Evolutionary conservation across 2,797 vertebrate genomes (phyloP).

Genomic region (Chloroceryle amazona): DNA sequence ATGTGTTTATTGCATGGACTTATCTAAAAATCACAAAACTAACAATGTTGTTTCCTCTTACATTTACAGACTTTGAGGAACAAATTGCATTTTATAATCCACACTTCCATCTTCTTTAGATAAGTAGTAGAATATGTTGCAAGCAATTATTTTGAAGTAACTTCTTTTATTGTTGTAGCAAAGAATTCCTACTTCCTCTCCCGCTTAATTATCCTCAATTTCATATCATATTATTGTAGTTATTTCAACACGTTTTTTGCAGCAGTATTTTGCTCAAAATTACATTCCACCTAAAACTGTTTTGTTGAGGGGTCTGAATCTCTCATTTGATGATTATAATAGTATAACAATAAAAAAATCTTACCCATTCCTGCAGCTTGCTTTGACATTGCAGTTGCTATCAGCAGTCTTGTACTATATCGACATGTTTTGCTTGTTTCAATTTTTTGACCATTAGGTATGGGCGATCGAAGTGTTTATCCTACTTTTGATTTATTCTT

Average conservation of each 20-base stretch:
- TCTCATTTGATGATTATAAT: neutral
- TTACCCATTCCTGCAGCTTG: neutral
- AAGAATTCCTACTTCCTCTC: neutral
- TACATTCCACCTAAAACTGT: neutral
- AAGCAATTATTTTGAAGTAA: neutral
- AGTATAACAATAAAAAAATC: neutral
- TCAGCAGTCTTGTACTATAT: neutral
- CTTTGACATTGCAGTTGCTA: neutral
- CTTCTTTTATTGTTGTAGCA: neutral
- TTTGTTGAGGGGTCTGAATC: neutral
- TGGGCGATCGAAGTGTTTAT: neutral
- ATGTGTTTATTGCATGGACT: neutral
- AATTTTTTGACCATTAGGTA: neutral
- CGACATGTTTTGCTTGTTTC: neutral
- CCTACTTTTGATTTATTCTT: neutral
- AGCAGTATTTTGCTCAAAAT: neutral
- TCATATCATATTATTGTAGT: neutral
- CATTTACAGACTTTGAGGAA: neutral
- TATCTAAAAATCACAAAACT: neutral
- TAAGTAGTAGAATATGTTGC: neutral
- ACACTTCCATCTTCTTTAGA: neutral
- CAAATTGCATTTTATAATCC: neutral
- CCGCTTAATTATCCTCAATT: neutral
- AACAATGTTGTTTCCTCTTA: neutral
- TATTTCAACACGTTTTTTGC: conserved; percentile 4